Conservation (phyloP, 1,140 invertebrate species). For the Drosophila kohkoa region DNA sequence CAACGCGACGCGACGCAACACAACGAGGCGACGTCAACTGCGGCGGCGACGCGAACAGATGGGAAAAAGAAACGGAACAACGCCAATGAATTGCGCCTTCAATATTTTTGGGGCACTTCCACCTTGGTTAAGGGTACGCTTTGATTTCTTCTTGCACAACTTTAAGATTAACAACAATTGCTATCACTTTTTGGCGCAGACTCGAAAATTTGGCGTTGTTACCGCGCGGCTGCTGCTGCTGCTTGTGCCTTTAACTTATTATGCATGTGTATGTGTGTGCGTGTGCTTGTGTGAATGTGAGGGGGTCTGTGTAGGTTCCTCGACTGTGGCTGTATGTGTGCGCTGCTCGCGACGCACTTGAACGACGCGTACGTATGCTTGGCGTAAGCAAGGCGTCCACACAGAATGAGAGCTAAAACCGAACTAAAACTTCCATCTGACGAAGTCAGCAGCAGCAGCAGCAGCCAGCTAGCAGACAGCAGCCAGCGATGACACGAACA, state of each 20-base stretch:
- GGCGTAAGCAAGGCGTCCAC: constrained; percentile 61
- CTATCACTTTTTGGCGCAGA: constrained; percentile 74
- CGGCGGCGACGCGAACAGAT: not conserved
- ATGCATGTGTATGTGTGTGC: constrained; percentile 28
- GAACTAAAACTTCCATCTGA: constrained; percentile 70
- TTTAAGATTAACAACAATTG: constrained; percentile 71
- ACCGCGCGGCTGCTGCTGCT: constrained; percentile 63
- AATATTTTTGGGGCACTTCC: constrained; percentile 34
- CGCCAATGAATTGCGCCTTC: not conserved
- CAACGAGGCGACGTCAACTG: not conserved
- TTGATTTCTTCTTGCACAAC: constrained; percentile 37
- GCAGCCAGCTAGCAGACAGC: constrained; percentile 26
- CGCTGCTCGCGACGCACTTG: constrained; percentile 61
- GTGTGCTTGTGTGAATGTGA: constrained; percentile 30
- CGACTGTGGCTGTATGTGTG: constrained; percentile 44
- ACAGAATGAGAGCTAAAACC: constrained; percentile 81
- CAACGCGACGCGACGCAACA: not conserved
- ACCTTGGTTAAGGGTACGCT: constrained; percentile 15
- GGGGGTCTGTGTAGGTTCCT: constrained; percentile 25
- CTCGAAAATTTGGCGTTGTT: constrained; percentile 80
- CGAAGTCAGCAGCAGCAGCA: constrained; percentile 30
- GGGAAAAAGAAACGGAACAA: not conserved
- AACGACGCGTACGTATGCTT: constrained; percentile 42
- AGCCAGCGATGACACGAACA: constrained; percentile 30
- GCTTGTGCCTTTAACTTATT: constrained; percentile 34